A percentile compares a stretch with the other conserved stretches of the same genome.
These are phyloP conservation scores for Papilio machaon DNA, from an alignment of 1,140 invertebrate genomes.

Conservation along the genomic window DNA sequence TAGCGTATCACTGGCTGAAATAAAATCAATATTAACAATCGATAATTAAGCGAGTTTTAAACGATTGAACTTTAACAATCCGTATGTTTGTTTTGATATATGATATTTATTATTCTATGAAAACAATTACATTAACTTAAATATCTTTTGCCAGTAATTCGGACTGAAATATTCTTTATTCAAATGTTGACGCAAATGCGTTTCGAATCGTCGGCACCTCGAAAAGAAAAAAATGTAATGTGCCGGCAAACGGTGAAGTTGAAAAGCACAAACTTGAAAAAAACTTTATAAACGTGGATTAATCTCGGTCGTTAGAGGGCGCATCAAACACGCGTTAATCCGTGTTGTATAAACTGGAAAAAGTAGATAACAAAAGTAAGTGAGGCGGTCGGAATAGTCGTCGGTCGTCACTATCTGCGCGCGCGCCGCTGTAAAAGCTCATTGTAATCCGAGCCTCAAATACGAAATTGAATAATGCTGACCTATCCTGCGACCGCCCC, in stretches of 20 bases:
- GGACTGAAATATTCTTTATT: background rate
- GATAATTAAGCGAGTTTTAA: conserved; percentile 78
- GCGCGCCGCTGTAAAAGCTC: conserved; percentile 77
- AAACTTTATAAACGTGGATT: conserved; percentile 40
- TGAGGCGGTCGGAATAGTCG: conserved; percentile 57
- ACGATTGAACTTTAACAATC: conserved; percentile 62
- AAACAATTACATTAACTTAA: background rate
- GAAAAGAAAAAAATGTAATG: conserved; percentile 22
- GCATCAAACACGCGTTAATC: conserved; percentile 62
- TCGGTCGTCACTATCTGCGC: conserved; percentile 67
- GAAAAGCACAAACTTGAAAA: conserved; percentile 34
- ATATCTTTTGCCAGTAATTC: background rate
- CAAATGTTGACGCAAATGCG: background rate
- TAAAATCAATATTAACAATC: conserved; percentile 79
- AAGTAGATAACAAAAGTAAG: conserved; percentile 69
- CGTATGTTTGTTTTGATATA: conserved; percentile 53
- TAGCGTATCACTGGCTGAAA: conserved; percentile 76
- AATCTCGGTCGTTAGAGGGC: conserved; percentile 50
- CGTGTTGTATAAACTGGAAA: conserved; percentile 63
- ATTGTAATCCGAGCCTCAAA: conserved; percentile 80
- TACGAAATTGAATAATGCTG: conserved; percentile 82
- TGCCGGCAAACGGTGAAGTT: conserved; percentile 1
- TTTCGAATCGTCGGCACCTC: background rate
- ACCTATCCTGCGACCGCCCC: conserved; percentile 81
- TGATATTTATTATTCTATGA: background rate